phyloP scores from a whole-genome alignment of 2,797 vertebrate species.

The Potorous gilbertii region DNA sequence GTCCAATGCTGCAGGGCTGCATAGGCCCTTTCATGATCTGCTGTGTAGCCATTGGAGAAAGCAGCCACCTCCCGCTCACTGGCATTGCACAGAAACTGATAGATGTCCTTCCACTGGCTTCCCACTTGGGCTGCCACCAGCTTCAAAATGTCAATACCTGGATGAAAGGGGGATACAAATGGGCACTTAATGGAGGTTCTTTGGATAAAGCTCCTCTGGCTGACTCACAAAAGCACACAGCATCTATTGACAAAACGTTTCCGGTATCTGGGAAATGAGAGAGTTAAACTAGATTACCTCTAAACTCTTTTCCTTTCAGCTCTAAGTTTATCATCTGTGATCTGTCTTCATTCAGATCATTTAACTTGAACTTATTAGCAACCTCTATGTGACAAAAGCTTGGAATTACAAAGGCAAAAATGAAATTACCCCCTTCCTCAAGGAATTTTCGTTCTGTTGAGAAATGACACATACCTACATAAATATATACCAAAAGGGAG shows the following conservation, averaged over 20 bases:
- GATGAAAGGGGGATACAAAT: slow-evolving; percentile 9
- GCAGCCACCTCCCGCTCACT: slow-evolving; percentile 94
- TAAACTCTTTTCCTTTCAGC: not conserved
- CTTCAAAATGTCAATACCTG: slow-evolving; percentile 97
- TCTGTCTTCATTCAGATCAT: not conserved
- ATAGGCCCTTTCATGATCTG: slow-evolving; percentile 94
- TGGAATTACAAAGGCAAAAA: not conserved
- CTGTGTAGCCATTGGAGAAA: slow-evolving; percentile 93
- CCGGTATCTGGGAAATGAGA: not conserved
- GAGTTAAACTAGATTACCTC: not conserved
- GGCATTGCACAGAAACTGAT: slow-evolving; percentile 94
- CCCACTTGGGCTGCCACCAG: slow-evolving; percentile 95
- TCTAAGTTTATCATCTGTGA: not conserved
- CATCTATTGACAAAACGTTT: not conserved
- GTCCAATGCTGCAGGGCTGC: slow-evolving; percentile 98
- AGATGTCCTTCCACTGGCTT: slow-evolving; percentile 96
- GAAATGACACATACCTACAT: not conserved
- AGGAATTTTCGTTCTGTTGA: not conserved
- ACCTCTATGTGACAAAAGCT: not conserved
- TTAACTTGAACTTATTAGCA: not conserved
- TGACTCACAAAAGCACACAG: not conserved
- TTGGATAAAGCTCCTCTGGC: not conserved
- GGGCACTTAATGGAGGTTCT: not conserved
- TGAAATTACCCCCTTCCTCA: not conserved
- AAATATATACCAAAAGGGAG: not conserved